Conservation (phyloP, 1,140 invertebrate species). For the Ylistrum balloti region DNA sequence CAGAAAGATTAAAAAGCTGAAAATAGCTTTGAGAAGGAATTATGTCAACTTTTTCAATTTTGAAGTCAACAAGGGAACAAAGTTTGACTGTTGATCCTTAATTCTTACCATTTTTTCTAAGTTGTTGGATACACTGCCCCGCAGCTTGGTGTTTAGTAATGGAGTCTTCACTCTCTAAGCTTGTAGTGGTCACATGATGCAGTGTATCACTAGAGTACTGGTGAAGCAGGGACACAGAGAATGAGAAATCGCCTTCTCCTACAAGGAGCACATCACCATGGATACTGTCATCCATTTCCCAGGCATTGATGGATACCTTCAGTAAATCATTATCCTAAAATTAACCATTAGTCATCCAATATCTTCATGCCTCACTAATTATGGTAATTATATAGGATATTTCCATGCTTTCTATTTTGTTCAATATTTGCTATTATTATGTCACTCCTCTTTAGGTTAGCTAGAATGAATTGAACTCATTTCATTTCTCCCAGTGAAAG, state of each 20-base stretch:
- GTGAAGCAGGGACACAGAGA: conserved; percentile 82
- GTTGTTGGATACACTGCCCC: conserved; percentile 66
- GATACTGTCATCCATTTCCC: conserved; percentile 60
- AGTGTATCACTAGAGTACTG: conserved; percentile 48
- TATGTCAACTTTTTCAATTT: no score
- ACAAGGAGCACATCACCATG: conserved; percentile 79
- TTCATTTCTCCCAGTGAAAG: no score
- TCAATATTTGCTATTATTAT: no score
- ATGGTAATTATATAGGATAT: no score
- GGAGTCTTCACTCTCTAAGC: conserved; percentile 72
- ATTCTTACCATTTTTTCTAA: conserved; percentile 73
- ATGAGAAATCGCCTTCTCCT: conserved; percentile 86
- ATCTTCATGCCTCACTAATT: no score
- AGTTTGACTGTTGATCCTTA: neutral
- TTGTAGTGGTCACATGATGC: conserved; percentile 74
- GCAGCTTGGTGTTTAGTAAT: conserved; percentile 75
- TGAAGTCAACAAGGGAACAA: no score
- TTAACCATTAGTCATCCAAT: no score
- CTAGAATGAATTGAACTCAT: no score
- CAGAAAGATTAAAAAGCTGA: no score
- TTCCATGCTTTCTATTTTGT: no score
- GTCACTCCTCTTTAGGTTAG: no score
- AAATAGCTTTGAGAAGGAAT: no score
- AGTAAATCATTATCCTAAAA: neutral
- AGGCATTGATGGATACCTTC: neutral